Base-by-base conservation (phyloP, 2,888 invertebrate genomes). In the Drosophila lutescens region DNA sequence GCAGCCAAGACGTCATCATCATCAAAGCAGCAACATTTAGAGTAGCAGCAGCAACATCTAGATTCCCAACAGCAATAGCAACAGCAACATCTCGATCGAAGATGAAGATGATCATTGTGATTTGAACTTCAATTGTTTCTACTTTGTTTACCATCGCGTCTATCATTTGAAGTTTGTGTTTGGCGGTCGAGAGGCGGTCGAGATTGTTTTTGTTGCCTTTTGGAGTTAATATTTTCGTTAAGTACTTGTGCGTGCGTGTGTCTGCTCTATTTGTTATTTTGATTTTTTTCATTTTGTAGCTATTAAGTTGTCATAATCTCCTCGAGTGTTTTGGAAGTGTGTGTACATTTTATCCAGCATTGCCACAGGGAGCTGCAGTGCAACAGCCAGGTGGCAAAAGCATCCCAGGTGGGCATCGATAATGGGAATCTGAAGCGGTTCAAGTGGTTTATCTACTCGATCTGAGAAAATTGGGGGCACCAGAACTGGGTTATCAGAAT, bases 221-320 rank as follows among this genome's bases (percentile, higher is more conserved):
- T 76, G 70, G 63, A 58, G 67, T 72, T 70, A 62, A 80, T 78
- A 78, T 71, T 75, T 80, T 77, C 53, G 69, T 67, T 70, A 54
- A 68, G 71, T 54, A 55, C 71, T 61, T 61, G 46, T 60, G 53
- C 40, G 49, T 78, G 65, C 67, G 74, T 80, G 71, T 68, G 73
- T 69, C 70, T 80, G 83, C 86, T 84, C 83, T 83, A 84, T 84
- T 86, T 83, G 83, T 83, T 70, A 57, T 71, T 57, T 47, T 17
- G 32, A 36, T 53, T 68, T 74, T 68, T 73, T 82, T 63, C 58
- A 72, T 79, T 83, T 83, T 77, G 77, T 80, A 68, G 79, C 83
- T 84, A 84, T 84, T 84, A 84, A 84, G 83, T 84, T 84, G 83
- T 84, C 83, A 84, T 86, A 84, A 84, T 84, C 86, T 77, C 81